Conservation (phyloP, 2,888 invertebrate genomes). For the Epsilonema sp. region DNA sequence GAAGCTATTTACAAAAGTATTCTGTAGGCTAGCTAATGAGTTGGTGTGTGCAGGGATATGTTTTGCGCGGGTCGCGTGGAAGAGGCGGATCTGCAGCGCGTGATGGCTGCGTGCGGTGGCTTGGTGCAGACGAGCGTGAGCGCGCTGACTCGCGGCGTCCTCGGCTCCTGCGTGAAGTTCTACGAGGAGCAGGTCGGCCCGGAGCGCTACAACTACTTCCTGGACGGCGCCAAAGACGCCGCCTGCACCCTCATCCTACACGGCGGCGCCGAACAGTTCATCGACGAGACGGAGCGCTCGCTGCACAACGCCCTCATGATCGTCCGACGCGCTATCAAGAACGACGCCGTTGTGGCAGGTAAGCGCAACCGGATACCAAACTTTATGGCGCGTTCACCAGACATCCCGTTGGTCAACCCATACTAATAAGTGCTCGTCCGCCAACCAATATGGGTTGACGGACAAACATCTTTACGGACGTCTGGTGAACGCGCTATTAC, state of each 20-base stretch:
- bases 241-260: conserved; percentile 85
- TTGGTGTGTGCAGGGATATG: conserved; percentile 63
- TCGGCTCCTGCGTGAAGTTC: conserved; percentile 66
- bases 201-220: conserved; percentile 51
- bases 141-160: conserved; percentile 52
- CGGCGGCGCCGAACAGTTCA: conserved; percentile 85
- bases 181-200: conserved; percentile 85
- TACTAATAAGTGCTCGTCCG: no score
- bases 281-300: conserved; percentile 90
- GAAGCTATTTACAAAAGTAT: no score
- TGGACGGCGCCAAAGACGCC: conserved; percentile 73
- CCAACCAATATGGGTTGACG: no score
- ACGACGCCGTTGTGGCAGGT: conserved; percentile 86
- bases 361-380: no score
- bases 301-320: conserved; percentile 98
- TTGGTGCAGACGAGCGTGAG: conserved; percentile 77
- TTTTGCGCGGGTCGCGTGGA: conserved; percentile 96
- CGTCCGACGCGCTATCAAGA: conserved; percentile 77
- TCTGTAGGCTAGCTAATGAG: no score
- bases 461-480: no score
- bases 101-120: conserved; percentile 91
- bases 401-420: no score
- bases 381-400: no score
- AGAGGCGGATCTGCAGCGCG: conserved; percentile 78
- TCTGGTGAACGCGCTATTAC: no score